Percentiles rank a stretch among this genome's conserved stretches.
Evolutionary conservation across 1,140 invertebrate genomes (phyloP).

Genomic region (Coptotermes formosanus): DNA sequence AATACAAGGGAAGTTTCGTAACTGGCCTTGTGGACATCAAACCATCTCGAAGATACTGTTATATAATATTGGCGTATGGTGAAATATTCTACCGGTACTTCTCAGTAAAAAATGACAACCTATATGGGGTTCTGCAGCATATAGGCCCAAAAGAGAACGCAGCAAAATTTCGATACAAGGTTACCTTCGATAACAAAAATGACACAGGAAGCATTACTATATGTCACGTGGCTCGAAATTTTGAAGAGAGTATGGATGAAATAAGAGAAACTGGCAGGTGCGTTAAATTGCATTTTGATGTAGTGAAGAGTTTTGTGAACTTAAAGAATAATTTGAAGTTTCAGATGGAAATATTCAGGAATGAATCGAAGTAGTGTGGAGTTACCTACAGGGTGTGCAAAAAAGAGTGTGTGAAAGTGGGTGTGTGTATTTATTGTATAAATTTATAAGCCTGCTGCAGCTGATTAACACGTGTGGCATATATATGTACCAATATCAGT

Average conservation of each 20-base stretch:
- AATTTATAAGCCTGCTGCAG: too few relatives aligned
- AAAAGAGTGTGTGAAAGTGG: too few relatives aligned
- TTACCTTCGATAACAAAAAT: background rate
- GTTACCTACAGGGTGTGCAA: too few relatives aligned
- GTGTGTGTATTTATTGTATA: too few relatives aligned
- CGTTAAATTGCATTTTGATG: background rate
- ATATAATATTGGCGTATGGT: background rate
- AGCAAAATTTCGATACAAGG: background rate
- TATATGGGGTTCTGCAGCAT: background rate
- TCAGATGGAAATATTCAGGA: background rate
- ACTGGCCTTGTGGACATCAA: background rate
- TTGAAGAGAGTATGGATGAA: background rate
- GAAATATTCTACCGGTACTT: background rate
- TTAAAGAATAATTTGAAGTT: background rate
- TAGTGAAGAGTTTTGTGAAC: background rate
- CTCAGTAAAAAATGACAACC: background rate
- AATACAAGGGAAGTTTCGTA: background rate
- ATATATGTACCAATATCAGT: too few relatives aligned
- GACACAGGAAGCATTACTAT: background rate
- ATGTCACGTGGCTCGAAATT: background rate
- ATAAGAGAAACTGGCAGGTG: background rate
- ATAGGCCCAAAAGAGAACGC: background rate
- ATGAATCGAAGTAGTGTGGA: background rate
- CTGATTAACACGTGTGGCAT: too few relatives aligned
- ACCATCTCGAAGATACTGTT: conserved; percentile 1